Base-by-base conservation (phyloP, 2,888 invertebrate genomes). In the Eupithecia centaureata region DNA sequence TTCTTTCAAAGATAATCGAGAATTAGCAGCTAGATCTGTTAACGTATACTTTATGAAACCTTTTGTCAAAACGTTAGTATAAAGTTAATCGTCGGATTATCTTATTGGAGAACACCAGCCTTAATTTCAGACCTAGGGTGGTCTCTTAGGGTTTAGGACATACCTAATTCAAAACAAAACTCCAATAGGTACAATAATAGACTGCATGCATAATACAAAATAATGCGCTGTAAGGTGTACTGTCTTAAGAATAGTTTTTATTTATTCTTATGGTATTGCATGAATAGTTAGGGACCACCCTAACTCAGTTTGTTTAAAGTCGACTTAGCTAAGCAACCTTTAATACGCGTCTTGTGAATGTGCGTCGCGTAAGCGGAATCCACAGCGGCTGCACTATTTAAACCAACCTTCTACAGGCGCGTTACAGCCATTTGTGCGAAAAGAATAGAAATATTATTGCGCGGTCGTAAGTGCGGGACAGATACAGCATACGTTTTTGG, bases 271-370 rank as follows among this genome's bases (percentile, higher is more conserved):
- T n/a, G 13, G 22, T 12, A 0, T 12, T 51, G 25, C 25, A 10
- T n/a, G 38, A 47, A 47, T 25, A 51, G 27, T 52, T 5, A 51
- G 52, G 27, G 27, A 52, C 52, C 52, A 52, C 52, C 27, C 52
- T 27, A 52, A 52, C 52, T 47, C 47, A 15, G 52, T 10, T 57
- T 57, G 22, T 57, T 57, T 22, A 57, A 10, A 22, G 47, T 47
- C 12, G 22, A 22, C 47, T 47, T 10, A 47, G 4, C 1, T 47
- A 22, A 47, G 10, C 4, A 22, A 22, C 22, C 22, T 47, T 47
- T 22, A n/a, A n/a, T n/a, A n/a, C n/a, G n/a, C n/a, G n/a, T n/a
- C n/a, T n/a, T n/a, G 30, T 5, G 35, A 47, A 18, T 10, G 47
- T 10, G 47, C 47, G 22, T 47, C 47, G 47, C 47, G 10, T 47